Base-by-base conservation (phyloP, 53 echinoderm and acorn worm species). In the Hippasteria phrygiana region DNA sequence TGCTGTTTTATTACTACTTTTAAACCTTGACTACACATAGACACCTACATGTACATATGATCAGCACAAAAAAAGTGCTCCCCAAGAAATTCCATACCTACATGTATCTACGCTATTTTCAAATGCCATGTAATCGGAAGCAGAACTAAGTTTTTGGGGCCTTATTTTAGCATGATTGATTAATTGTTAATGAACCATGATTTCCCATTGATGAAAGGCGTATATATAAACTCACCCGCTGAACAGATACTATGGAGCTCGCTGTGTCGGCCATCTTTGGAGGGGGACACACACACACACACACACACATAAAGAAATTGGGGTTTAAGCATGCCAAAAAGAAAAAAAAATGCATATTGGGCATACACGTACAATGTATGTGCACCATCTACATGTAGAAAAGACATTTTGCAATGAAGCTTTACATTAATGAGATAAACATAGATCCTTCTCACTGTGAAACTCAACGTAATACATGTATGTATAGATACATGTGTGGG, bases 271-370 rank as follows among this genome's bases (percentile, higher is more conserved):
- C 43, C 78, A 78, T 78, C 78, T 78, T 78, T 32, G 16, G 51
- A 28, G 27, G 75, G 34, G 75, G 31, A 75, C 75, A 77, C 77
- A 77, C 54, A 72, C n/a, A 72, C 77, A 77, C 54, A 72, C n/a
- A 72, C 43, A 53, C 76, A 59, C 40, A 78, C n/a, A 74, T n/a
- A 72, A 72, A 72, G 43, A 72, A 72, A 72, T 72, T 33, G 43
- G 78, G 55, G 53, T 78, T 78, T 78, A 56, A 78, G 78, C 78
- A 78, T 78, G 78, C 78, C 59, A 78, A 78, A 54, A 78, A 3
- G 3, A 59, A 24, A 59, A 8, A 14, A 76, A 74, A 43, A n/a
- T 46, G 46, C 13, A 45, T 20, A 26, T 45, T 2, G 26, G 47
- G 27, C 43, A 43, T 33, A 32, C 76, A 50, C 43, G 50, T 51